Evolutionary conservation across 2,113 vertebrate species (phyloP), one percentile per base, ranked within the genome.

Genomic region (Cepphus grylle): DNA sequence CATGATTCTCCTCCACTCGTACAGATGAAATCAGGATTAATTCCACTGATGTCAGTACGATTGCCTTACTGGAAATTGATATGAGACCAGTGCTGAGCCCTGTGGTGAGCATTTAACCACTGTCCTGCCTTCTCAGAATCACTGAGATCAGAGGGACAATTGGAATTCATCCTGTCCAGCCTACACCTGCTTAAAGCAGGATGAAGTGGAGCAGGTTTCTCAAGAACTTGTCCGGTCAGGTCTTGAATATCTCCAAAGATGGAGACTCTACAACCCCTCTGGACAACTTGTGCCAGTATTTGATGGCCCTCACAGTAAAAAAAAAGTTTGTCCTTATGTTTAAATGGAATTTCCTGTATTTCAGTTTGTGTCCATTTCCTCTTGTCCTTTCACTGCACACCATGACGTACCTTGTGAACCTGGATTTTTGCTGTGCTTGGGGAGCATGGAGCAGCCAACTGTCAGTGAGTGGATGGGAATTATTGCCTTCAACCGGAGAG

Each of bases 121-220:
- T 0, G 43, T 38, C 43, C 23, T 0, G 0, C 53, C 65, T 23
- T 71, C 3, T 0, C 8, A 1, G 53, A n/a, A 11, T 11, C 1
- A 0, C 43, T 0, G 1, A 32, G 22, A 9, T 47, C 19, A 23
- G 63, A 56, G 73, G 72, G 23, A 6, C 40, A 32, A 4, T 8
- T 29, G 49, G 67, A 76, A 43, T 12, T 7, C 0, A 0, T 29
- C 7, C 1, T 6, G 62, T 40, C 76, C 50, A 30, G 6, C 53
- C 2, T 7, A 12, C 19, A 12, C 16, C 50, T 86, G 67, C 83
- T 66, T 59, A 21, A 32, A 56, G 71, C 53, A 61, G 20, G 10
- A 12, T 49, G 18, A 40, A 29, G 18, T 14, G 16, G 45, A 63
- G 49, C 20, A 25, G 2, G 0, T 45, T 78, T 66, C 78, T 58